These are phyloP conservation scores for Sylvietta virens DNA, from an alignment of 2,113 vertebrate genomes.

Conservation along the genomic window DNA sequence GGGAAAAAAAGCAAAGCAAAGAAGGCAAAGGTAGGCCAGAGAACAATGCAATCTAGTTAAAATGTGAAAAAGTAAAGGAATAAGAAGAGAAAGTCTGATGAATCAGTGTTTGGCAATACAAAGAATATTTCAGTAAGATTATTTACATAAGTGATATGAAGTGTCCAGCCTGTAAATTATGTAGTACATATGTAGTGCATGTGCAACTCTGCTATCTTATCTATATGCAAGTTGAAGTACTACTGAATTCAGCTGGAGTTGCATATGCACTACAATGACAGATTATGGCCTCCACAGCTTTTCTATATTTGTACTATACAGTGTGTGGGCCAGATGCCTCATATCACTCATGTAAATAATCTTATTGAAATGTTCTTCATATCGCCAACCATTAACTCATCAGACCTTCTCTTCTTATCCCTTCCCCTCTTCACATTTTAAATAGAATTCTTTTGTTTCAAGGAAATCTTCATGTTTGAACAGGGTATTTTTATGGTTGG, in stretches of 20 bases:
- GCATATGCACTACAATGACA: neutral
- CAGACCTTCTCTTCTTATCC: slow-evolving; percentile 19
- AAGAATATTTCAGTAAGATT: slow-evolving; percentile 1
- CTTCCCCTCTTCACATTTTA: slow-evolving; percentile 36
- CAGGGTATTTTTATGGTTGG: neutral
- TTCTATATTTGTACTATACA: slow-evolving; percentile 39
- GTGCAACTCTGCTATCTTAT: neutral
- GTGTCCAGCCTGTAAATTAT: neutral
- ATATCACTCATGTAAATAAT: slow-evolving; percentile 36
- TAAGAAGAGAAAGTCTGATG: neutral
- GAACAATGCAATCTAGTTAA: neutral
- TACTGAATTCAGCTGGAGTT: slow-evolving; percentile 6
- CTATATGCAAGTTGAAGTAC: neutral
- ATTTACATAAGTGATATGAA: neutral
- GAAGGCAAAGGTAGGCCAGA: neutral
- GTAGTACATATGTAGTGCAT: neutral
- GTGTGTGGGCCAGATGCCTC: slow-evolving; percentile 33
- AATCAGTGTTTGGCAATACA: neutral
- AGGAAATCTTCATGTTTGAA: slow-evolving; percentile 22
- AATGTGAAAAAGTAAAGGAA: neutral
- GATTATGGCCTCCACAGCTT: slow-evolving; percentile 45
- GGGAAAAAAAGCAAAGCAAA: neutral
- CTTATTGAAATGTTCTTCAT: slow-evolving; percentile 22
- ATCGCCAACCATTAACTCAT: slow-evolving; percentile 17
- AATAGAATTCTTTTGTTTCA: slow-evolving; percentile 42